Evolutionary conservation across 2,888 invertebrate genomes (phyloP), one percentile per base, ranked within the genome.

Genomic region (Tipula helvola): DNA sequence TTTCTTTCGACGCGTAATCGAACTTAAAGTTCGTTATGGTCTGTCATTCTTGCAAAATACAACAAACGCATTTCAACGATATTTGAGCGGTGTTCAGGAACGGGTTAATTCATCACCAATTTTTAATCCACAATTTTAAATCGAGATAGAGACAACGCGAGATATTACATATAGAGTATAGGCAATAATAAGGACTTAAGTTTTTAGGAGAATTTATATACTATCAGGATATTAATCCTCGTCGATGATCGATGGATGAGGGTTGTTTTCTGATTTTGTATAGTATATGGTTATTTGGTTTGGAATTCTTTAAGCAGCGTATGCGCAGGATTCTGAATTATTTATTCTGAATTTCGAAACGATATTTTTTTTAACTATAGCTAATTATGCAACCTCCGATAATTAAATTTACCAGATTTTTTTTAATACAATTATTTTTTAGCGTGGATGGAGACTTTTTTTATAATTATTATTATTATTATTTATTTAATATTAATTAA

Each of bases 21-120:
- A 95, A 89, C 93, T 95, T 87, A 96, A 96, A 90, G 91, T 95
- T 42, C 93, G 93, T 89, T 90, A 95, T 85, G 95, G 95, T 0
- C 90, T 96, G 87, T 94, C 94, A 87, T 92, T 96, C 87, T 90
- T 96, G 16, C 94, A 94, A 89, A 94, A 93, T 87, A 94, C 95
- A 2, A 94, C 95, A 10, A 93, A 94, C 86, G 93, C 94, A 5
- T 91, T 96, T 86, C 94, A 94, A 42, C 93, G 93, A 89, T 95
- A 95, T 90, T 91, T 95, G 83, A 93, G 93, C 86, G 93, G 93
- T 88, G 93, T 95, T 88, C 94, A 95, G 39, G 87, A 87, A 86
- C 88, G 88, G 10, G 87, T 88, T 36, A 86, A 88, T 10, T 41
- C 85, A 10, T 39, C 85, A 16, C 85, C 85, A 12, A 42, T 85